A percentile compares a stretch with the other conserved stretches of the same genome.
Evolutionary conservation across 1,140 invertebrate genomes (phyloP).

Genomic region (Diorhabda elongata): DNA sequence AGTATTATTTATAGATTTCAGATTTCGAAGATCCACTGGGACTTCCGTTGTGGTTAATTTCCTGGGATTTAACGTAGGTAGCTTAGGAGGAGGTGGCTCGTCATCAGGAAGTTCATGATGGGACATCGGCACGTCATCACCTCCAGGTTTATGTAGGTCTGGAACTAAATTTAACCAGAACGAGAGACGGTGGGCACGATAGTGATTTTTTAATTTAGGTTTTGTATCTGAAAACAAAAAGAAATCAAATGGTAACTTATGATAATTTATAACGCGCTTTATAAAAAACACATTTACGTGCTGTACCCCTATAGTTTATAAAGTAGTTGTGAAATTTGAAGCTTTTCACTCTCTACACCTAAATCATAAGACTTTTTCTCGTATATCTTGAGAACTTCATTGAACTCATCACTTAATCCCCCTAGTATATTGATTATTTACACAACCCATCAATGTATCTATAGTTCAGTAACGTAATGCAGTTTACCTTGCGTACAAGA

Average conservation of each 20-base stretch:
- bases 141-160: slow-evolving; percentile 85
- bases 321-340: too few species aligned
- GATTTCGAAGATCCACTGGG: slow-evolving; percentile 49
- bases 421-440: too few species aligned
- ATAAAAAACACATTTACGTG: too few species aligned
- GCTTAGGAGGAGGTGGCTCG: slow-evolving; percentile 54
- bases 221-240: slow-evolving; percentile 65
- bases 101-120: slow-evolving; percentile 83
- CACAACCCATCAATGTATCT: too few species aligned
- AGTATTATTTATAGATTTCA: slow-evolving; percentile 40
- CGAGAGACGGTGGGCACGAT: slow-evolving; percentile 85
- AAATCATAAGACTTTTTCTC: background rate
- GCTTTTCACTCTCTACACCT: background rate
- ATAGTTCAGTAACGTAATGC: too few species aligned
- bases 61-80: slow-evolving; percentile 52
- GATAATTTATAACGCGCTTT: too few species aligned
- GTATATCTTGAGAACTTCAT: too few species aligned
- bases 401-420: too few species aligned
- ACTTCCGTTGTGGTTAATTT: slow-evolving; percentile 54
- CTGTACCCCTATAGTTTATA: too few species aligned
- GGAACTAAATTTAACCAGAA: slow-evolving; percentile 96
- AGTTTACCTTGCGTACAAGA: too few species aligned
- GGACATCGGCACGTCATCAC: slow-evolving; percentile 76
- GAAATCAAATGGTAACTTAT: background rate
- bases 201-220: slow-evolving; percentile 88